A percentile compares a stretch with the other conserved stretches of the same genome.
Conservation (phyloP, 2,797 vertebrate species). For the Pipistrellus pipistrellus region DNA sequence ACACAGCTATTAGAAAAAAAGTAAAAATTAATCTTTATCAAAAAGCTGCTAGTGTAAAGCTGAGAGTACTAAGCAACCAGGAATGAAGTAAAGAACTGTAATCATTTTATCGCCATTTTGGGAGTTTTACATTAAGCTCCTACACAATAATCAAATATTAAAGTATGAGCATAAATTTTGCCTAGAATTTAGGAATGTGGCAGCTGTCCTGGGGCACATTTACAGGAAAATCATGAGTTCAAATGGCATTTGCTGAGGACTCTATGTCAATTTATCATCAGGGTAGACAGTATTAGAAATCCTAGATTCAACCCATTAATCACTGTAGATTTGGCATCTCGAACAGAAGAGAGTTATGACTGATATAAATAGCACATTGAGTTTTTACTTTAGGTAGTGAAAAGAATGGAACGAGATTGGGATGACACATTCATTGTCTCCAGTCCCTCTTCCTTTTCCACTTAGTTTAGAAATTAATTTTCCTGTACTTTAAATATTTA, state of each 20-base stretch:
- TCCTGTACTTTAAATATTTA: slow-evolving; percentile 28
- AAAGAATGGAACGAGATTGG: neutral
- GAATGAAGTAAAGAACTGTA: slow-evolving; percentile 53
- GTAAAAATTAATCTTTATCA: slow-evolving; percentile 72
- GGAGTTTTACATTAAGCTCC: slow-evolving; percentile 70
- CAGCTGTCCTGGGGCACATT: slow-evolving; percentile 35
- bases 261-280: slow-evolving; percentile 72
- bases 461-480: slow-evolving; percentile 43
- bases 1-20: slow-evolving; percentile 33
- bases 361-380: slow-evolving; percentile 47
- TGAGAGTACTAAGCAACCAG: slow-evolving; percentile 42
- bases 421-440: neutral
- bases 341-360: slow-evolving; percentile 21
- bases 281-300: slow-evolving; percentile 27
- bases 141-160: slow-evolving; percentile 67
- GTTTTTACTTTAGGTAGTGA: slow-evolving; percentile 33
- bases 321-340: slow-evolving; percentile 60
- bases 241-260: slow-evolving; percentile 69
- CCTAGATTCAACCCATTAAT: slow-evolving; percentile 68
- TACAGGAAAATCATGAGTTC: slow-evolving; percentile 68
- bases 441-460: neutral
- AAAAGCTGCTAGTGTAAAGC: slow-evolving; percentile 35
- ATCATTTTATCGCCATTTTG: slow-evolving; percentile 33
- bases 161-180: slow-evolving; percentile 68
- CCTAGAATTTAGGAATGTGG: slow-evolving; percentile 52